Percentiles rank a stretch among this genome's conserved stretches.
phyloP scores from a whole-genome alignment of 1,140 invertebrate species.

The Amphibalanus amphitrite region DNA sequence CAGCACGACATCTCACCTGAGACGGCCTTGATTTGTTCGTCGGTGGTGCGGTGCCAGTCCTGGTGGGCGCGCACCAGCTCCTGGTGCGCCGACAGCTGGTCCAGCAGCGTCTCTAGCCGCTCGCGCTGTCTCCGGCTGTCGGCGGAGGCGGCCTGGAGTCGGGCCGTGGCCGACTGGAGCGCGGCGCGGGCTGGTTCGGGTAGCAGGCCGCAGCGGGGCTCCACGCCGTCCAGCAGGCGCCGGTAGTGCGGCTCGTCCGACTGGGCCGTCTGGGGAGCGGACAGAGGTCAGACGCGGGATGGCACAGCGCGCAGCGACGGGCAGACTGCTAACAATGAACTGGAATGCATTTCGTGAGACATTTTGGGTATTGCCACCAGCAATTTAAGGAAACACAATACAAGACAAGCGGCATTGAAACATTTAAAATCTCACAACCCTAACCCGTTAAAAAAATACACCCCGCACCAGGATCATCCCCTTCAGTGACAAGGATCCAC shows the following conservation, averaged over 20 bases:
- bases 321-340: too few species aligned
- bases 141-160: neutral
- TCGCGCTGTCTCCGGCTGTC: conserved; percentile 16
- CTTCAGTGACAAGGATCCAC: too few species aligned
- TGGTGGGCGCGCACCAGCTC: conserved; percentile 66
- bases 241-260: conserved; percentile 7
- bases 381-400: too few species aligned
- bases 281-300: too few species aligned
- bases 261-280: conserved; percentile 8
- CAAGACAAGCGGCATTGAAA: too few species aligned
- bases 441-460: too few species aligned
- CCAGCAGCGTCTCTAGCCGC: conserved; percentile 51
- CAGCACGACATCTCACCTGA: conserved; percentile 33
- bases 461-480: too few species aligned
- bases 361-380: too few species aligned
- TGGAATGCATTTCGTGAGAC: too few species aligned
- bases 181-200: conserved; percentile 20
- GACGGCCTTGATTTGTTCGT: conserved; percentile 56
- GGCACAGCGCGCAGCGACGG: too few species aligned
- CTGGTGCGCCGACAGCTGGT: conserved; percentile 62
- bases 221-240: conserved; percentile 31
- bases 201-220: conserved; percentile 36
- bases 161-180: neutral
- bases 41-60: conserved; percentile 71
- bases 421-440: too few species aligned